Evolutionary conservation across 1,140 invertebrate genomes (phyloP).

Genomic region (Drosophila littoralis): DNA sequence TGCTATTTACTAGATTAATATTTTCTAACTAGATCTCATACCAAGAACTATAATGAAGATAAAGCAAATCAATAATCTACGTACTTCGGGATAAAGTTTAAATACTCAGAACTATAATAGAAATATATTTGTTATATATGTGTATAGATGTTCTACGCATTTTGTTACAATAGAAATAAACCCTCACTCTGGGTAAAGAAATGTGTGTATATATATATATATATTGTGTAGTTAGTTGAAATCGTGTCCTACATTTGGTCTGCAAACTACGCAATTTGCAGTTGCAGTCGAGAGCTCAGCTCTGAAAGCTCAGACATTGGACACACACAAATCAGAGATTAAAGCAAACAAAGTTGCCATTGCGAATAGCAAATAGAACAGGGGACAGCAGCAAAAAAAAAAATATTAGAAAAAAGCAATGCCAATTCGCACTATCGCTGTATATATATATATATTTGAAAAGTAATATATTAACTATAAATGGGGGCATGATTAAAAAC

Average conservation of each 20-base stretch:
- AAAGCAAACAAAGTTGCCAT: conserved; percentile 50
- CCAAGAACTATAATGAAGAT: too few species aligned
- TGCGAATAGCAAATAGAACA: conserved; percentile 32
- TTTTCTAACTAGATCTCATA: too few species aligned
- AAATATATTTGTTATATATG: too few species aligned
- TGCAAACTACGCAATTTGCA: conserved; percentile 48
- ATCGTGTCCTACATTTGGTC: conserved; percentile 30
- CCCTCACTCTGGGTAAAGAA: not conserved
- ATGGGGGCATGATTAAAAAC: conserved; percentile 68
- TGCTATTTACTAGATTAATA: too few species aligned
- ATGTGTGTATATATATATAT: not conserved
- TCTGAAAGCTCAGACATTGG: conserved; percentile 5
- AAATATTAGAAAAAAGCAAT: conserved; percentile 31
- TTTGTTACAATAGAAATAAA: too few species aligned
- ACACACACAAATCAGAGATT: conserved; percentile 40
- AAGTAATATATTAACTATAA: conserved; percentile 59
- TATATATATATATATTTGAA: conserved; percentile 24
- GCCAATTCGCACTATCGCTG: conserved; percentile 47
- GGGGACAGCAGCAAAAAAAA: conserved; percentile 10
- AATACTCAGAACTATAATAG: too few species aligned
- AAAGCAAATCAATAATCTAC: too few species aligned
- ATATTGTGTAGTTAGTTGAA: not conserved
- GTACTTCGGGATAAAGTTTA: too few species aligned
- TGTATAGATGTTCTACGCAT: too few species aligned
- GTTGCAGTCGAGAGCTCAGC: conserved; percentile 6